These are phyloP conservation scores for Calidris pugnax DNA, from an alignment of 2,113 vertebrate genomes.

Conservation along the genomic window DNA sequence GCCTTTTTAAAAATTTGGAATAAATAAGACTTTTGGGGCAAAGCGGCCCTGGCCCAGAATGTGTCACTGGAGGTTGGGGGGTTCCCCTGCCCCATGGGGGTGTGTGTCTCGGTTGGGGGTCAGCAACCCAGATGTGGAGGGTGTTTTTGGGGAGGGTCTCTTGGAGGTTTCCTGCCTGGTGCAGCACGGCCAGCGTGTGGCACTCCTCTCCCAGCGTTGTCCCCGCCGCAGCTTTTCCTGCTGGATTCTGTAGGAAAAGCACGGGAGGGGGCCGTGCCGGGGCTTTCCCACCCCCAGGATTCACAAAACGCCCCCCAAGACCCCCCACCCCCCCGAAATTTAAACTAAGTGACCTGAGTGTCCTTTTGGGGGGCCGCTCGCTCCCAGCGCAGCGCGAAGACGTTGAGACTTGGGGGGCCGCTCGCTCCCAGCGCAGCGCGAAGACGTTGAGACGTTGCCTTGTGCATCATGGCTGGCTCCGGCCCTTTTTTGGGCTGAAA, in stretches of 20 bases:
- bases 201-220: background rate
- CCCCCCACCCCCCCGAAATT: too few relatives aligned
- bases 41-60: accelerated
- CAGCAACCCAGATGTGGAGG: too few relatives aligned
- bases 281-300: too few relatives aligned
- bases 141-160: accelerated
- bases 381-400: background rate
- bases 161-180: background rate
- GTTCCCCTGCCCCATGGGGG: background rate
- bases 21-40: background rate
- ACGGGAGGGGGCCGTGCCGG: accelerated
- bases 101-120: too few relatives aligned
- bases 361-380: background rate
- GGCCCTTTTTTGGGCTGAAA: background rate
- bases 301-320: too few relatives aligned
- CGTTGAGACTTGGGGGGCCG: background rate
- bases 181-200: background rate
- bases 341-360: accelerated
- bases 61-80: background rate
- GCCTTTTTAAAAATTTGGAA: background rate
- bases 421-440: background rate
- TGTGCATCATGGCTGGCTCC: accelerated
- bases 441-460: accelerated
- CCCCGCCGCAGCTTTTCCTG: background rate
- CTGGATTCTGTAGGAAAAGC: background rate